Base-by-base conservation (phyloP, 35 echinoderm and acorn worm genomes). In the Acanthaster planci region DNA sequence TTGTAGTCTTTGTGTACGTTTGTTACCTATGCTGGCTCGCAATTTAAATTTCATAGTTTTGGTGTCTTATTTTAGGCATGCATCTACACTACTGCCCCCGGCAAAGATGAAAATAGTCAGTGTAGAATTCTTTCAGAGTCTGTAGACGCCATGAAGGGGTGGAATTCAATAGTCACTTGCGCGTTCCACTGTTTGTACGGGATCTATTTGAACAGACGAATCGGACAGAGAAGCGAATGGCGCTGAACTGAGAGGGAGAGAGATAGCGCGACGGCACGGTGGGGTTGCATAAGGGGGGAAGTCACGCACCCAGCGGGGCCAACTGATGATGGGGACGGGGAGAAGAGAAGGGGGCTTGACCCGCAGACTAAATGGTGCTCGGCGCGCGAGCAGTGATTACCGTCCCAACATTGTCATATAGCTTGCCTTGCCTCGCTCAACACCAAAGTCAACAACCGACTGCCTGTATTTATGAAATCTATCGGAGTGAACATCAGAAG, bases 221-320 rank as follows among this genome's bases (percentile, higher is more conserved):
- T 35, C 64, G 64, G 64, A 26, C 64, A 72, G 64, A 72, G 64
- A 72, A 72, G 64, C 22, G 64, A 72, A 72, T 72, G 64, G 64
- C 34, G 64, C 64, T 72, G 64, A 72, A 72, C 64, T 47, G 64
- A 72, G 23, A 34, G 64, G 30, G 19, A 10, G 64, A 21, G 34
- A 4, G 56, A 59, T n/a, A 59, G 27, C 56, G 27, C 27, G 16
- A 55, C 10, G 56, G 27, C 56, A 26, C 7, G 34, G 59, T 22
- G 23, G 8, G 64, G 64, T 67, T 2, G 5, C 3, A 12, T 47
- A 47, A 47, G 4, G 42, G 42, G 4, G 42, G 42, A 47, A 47
- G 42, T 47, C 34, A 72, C n/a, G 34, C 26, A 72, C 18, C 34
- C 64, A 72, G 64, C 64, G 64, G 34, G 23, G 64, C 64, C 34